Conservation (phyloP, 2,113 vertebrate genomes). For the Daboia siamensis region DNA sequence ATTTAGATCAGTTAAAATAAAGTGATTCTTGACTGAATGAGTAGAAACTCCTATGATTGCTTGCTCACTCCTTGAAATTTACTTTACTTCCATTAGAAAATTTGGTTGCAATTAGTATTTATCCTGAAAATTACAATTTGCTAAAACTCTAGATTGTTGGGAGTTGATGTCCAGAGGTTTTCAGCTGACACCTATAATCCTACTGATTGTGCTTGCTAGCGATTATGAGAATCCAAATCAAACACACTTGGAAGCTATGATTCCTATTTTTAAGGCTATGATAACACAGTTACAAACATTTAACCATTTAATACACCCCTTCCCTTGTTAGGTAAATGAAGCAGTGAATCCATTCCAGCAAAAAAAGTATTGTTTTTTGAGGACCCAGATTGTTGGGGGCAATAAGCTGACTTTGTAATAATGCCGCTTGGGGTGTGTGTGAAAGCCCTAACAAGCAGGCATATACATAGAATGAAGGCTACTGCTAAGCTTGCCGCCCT, state of each 20-base stretch:
- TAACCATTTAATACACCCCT: background rate
- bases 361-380: background rate
- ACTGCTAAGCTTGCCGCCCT: too few relatives aligned
- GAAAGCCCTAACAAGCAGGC: too few relatives aligned
- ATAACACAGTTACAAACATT: background rate
- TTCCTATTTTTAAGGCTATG: background rate
- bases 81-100: background rate
- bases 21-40: background rate
- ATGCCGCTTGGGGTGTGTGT: too few relatives aligned
- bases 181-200: background rate
- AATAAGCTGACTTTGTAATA: too few relatives aligned
- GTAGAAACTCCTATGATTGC: background rate
- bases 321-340: background rate
- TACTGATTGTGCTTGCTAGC: background rate
- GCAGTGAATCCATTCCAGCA: background rate
- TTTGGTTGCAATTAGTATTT: background rate
- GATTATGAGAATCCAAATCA: background rate
- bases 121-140: background rate
- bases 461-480: too few relatives aligned
- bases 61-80: background rate
- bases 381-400: too few relatives aligned
- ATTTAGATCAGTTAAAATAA: accelerated
- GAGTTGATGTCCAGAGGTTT: background rate
- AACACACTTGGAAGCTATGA: background rate
- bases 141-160: background rate